Base-by-base conservation (phyloP, 2,113 vertebrate genomes). In the Nipponia nippon region DNA sequence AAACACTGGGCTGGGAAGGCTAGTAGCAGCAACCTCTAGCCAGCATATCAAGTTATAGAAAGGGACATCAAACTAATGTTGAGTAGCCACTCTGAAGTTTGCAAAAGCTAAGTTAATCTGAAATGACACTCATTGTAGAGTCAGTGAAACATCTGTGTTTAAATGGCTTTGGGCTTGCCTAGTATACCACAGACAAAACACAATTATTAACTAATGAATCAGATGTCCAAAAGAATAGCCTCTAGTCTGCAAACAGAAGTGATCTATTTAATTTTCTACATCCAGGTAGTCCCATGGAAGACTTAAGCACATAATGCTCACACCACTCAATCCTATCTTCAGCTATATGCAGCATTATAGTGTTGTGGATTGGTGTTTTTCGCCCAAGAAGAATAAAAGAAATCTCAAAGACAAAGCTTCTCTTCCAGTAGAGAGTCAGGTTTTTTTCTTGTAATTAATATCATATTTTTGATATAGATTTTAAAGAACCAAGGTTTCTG, bases 401-500 rank as follows among this genome's bases (percentile, higher is more conserved):
- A 72, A 71, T 40, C 17, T 93, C 44, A 34, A 46, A 83, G 30
- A 83, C 53, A 77, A 82, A 53, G 32, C 8, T 71, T 55, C 46
- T 83, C 82, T 91, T 91, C 58, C 52, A 78, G 42, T 30, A 36
- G 67, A 42, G 8, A 62, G 25, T 30, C 55, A 42, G 58, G 5
- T 14, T 52, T 76, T 72, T 82, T 71, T 71, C 52, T 85, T 86
- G 40, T 36, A 79, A 78, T 73, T 85, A 94, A 67, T 49, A 89
- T 23, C 34, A 30, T 44, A 59, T 59, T 34, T 34, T 17, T 34
- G 62, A 66, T 49, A 71, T 4, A 91, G 55, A 88, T 36, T 77
- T 85, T 84, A 75, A 91, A 88, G 91, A 92, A 72, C 36, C 82
- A 71, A 93, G 76, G 72, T 91, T 95, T 89, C 89, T 82, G 30